phyloP scores from a whole-genome alignment of 2,797 vertebrate species.

The Scolopax bukidnonensis region DNA sequence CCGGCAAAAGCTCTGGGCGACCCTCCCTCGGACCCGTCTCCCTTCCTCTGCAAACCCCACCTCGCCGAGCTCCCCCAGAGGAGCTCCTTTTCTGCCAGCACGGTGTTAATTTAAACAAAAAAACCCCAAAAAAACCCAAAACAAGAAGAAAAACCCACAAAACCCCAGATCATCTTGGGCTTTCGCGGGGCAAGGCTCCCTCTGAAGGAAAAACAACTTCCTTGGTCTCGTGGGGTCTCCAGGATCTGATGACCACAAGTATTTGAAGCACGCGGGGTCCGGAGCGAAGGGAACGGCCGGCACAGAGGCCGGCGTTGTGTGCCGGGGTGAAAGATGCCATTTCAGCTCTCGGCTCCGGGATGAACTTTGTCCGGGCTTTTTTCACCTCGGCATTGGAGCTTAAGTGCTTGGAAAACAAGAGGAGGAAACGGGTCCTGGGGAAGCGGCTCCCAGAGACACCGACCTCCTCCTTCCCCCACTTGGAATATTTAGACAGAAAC shows the following conservation, averaged over 20 bases:
- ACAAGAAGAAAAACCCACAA: too few relatives aligned
- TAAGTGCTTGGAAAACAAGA: not conserved
- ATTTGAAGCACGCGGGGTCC: slow-evolving; percentile 25
- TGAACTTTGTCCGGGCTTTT: slow-evolving; percentile 3
- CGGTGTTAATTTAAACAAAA: not conserved
- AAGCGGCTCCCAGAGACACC: fast-evolving
- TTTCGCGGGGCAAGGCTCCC: not conserved
- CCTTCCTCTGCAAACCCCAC: not conserved
- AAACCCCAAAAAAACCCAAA: too few relatives aligned
- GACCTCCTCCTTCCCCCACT: fast-evolving
- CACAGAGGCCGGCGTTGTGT: not conserved
- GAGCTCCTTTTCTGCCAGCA: not conserved
- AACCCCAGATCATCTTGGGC: not conserved
- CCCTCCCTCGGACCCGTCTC: not conserved
- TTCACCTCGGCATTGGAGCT: not conserved
- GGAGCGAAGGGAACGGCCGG: not conserved
- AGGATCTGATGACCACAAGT: not conserved
- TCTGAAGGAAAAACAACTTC: not conserved
- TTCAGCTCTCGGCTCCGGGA: not conserved
- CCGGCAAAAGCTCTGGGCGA: not conserved
- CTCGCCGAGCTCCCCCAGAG: fast-evolving
- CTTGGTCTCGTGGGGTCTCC: not conserved
- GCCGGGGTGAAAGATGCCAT: not conserved
- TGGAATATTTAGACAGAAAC: not conserved
- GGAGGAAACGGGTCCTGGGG: not conserved